A percentile compares a stretch with the other conserved stretches of the same genome.
Evolutionary conservation across 2,797 vertebrate species (phyloP).

Genomic region (Furcifer pardalis): DNA sequence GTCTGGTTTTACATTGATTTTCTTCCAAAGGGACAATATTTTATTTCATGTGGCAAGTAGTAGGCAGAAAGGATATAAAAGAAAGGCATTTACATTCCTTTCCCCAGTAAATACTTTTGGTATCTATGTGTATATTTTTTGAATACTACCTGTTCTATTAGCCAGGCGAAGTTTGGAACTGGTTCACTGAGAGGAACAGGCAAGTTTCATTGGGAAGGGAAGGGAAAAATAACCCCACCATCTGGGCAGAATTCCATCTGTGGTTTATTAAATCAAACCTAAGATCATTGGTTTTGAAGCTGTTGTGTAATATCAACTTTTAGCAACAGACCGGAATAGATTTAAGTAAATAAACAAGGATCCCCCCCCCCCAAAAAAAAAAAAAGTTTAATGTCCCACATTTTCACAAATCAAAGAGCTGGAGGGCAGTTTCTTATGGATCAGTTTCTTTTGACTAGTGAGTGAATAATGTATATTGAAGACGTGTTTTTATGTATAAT

Average conservation of each 20-base stretch:
- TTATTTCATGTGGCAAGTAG: background rate
- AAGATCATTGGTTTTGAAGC: background rate
- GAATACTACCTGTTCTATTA: background rate
- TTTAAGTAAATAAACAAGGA: background rate
- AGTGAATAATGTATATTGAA: background rate
- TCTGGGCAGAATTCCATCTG: background rate
- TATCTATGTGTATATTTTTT: slow-evolving; percentile 38
- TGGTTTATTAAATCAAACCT: background rate
- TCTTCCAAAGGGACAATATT: slow-evolving; percentile 33
- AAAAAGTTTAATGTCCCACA: background rate
- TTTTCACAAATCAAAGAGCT: background rate
- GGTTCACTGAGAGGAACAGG: background rate
- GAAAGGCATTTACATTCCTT: background rate
- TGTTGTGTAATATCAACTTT: background rate
- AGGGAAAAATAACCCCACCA: background rate
- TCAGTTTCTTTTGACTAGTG: background rate
- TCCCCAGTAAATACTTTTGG: background rate
- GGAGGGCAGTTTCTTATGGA: background rate
- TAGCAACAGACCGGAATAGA: background rate
- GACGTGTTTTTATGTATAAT: background rate
- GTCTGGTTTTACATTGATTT: slow-evolving; percentile 38
- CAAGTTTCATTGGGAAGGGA: background rate
- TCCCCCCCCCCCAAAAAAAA: no score
- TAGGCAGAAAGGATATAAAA: background rate
- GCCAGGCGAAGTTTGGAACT: background rate